phyloP scores from a whole-genome alignment of 2,888 invertebrate genomes.

The Lycocerus yunnanus region DNA sequence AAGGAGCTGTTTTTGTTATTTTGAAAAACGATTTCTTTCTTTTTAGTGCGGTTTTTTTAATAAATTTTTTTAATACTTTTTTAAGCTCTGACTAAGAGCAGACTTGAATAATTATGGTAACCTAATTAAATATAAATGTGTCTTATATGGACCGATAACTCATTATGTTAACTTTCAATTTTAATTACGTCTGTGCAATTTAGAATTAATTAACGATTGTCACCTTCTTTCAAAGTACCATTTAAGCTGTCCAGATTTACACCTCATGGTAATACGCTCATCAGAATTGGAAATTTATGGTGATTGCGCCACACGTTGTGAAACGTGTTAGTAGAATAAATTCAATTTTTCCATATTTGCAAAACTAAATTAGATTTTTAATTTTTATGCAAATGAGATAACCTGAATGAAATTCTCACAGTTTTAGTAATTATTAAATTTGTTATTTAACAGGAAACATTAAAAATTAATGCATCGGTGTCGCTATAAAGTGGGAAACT shows the following conservation, averaged over 20 bases:
- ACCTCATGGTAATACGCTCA: background rate
- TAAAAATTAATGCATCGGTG: too few species aligned
- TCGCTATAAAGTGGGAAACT: too few species aligned
- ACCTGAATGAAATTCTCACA: background rate
- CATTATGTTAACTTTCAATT: background rate
- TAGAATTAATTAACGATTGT: background rate
- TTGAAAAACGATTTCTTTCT: too few species aligned
- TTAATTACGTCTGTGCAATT: background rate
- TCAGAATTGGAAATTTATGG: background rate
- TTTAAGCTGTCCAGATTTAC: background rate
- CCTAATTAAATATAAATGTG: background rate
- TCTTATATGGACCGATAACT: background rate
- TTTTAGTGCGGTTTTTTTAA: too few species aligned
- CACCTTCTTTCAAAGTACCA: background rate
- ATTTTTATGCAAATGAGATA: background rate
- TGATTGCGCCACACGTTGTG: background rate
- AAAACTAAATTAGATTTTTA: background rate
- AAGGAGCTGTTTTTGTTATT: too few species aligned
- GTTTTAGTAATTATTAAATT: background rate
- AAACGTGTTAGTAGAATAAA: background rate
- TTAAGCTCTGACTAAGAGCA: background rate
- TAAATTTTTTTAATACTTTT: too few species aligned
- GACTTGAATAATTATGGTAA: background rate
- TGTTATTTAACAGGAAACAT: background rate
- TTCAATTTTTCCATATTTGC: background rate